phyloP scores from a whole-genome alignment of 2,888 invertebrate species.

The Pammene aurita region DNA sequence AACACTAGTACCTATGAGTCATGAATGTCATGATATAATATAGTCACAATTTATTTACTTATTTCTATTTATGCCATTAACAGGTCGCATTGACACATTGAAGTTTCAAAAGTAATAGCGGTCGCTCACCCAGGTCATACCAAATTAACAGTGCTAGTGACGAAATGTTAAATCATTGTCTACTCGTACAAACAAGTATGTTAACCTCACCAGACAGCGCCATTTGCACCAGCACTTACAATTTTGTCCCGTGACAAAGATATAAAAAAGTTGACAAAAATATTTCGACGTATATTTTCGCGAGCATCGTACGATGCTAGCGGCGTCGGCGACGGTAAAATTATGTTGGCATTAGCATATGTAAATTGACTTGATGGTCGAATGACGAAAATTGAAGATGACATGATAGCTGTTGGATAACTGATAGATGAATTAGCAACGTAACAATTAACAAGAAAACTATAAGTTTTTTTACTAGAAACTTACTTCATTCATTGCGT shows the following conservation, averaged over 20 bases:
- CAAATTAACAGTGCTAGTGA: neutral
- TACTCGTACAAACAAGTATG: neutral
- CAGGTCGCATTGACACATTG: neutral
- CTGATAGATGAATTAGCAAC: conserved; percentile 28
- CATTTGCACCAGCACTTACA: neutral
- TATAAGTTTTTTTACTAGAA: too few relatives aligned
- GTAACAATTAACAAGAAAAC: conserved; percentile 12
- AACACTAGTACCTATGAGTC: too few relatives aligned
- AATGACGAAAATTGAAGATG: conserved; percentile 58
- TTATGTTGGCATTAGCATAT: conserved; percentile 46
- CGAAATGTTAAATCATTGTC: neutral
- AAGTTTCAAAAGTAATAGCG: conserved; percentile 6
- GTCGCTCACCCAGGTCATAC: conserved; percentile 9
- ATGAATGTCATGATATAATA: too few relatives aligned
- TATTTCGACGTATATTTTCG: neutral
- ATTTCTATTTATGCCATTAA: neutral
- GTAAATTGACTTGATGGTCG: conserved; percentile 61
- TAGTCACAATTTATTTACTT: neutral
- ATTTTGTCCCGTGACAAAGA: conserved; percentile 3
- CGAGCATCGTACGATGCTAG: neutral
- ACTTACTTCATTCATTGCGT: too few relatives aligned
- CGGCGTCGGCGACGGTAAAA: neutral
- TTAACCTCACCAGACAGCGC: neutral
- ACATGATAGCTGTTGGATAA: conserved; percentile 24
- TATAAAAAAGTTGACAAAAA: neutral